phyloP scores from a whole-genome alignment of 2,888 invertebrate genomes.

The Carabus problematicus region DNA sequence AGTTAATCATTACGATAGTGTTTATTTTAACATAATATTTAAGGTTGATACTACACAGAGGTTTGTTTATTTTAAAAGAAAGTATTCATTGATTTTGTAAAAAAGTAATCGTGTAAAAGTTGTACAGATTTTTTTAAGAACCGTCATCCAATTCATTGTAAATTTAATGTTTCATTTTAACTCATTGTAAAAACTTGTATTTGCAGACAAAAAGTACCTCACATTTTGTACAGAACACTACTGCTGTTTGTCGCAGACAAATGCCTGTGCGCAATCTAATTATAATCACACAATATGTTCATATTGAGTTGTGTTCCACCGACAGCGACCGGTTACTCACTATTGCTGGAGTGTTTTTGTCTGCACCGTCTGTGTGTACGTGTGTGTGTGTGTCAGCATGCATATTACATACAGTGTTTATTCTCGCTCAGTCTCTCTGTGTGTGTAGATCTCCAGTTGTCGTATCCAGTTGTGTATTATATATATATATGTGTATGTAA shows the following conservation, averaged over 20 bases:
- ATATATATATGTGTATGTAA: slow-evolving; percentile 32
- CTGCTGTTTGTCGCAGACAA: slow-evolving; percentile 28
- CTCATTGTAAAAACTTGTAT: slow-evolving; percentile 38
- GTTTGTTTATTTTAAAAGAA: slow-evolving; percentile 39
- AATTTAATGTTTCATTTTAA: slow-evolving; percentile 41
- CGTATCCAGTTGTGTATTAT: slow-evolving; percentile 22
- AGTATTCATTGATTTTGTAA: slow-evolving; percentile 40
- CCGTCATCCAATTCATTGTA: slow-evolving; percentile 40
- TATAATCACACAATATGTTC: too few relatives aligned
- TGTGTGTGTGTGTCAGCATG: slow-evolving; percentile 18
- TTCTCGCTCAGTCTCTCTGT: too few relatives aligned
- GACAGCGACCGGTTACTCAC: slow-evolving; percentile 24
- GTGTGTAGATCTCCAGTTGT: slow-evolving; percentile 4
- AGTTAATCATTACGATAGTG: slow-evolving; percentile 12
- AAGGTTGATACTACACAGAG: slow-evolving; percentile 25
- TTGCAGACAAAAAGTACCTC: slow-evolving; percentile 41
- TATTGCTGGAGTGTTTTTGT: slow-evolving; percentile 18
- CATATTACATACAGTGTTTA: not conserved
- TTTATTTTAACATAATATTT: slow-evolving; percentile 30
- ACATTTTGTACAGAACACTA: slow-evolving; percentile 39
- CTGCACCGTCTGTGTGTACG: slow-evolving; percentile 13
- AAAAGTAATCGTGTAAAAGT: slow-evolving; percentile 39
- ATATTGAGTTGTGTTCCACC: not conserved
- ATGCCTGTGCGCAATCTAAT: slow-evolving; percentile 31
- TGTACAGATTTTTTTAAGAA: slow-evolving; percentile 43